A percentile compares a stretch with the other conserved stretches of the same genome.
Evolutionary conservation across 2,113 vertebrate species (phyloP).

Genomic region (Ammodytes dubius): DNA sequence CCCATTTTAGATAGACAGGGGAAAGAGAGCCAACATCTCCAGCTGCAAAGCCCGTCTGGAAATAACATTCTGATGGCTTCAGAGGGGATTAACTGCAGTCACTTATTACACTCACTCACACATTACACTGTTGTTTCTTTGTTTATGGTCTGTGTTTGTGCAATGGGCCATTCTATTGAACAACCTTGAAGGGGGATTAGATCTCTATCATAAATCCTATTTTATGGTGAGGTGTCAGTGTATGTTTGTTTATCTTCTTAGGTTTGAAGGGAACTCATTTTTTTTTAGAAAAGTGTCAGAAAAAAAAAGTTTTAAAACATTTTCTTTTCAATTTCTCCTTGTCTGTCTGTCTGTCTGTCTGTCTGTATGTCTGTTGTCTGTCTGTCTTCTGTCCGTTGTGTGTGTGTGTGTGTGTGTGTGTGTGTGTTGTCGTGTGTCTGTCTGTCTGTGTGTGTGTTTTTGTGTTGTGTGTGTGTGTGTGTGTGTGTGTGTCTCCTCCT

Average conservation of each 20-base stretch:
- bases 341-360: background rate
- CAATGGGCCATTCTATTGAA: slow-evolving; percentile 4
- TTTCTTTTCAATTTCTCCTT: background rate
- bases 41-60: slow-evolving; percentile 43
- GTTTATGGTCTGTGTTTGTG: background rate
- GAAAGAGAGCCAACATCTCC: slow-evolving; percentile 34
- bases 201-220: too few species aligned
- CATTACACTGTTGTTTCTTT: background rate
- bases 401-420: background rate
- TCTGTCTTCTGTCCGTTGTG: slow-evolving; percentile 36
- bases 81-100: slow-evolving; percentile 16
- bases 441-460: too few species aligned
- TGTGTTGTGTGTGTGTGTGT: background rate
- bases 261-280: background rate
- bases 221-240: background rate
- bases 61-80: slow-evolving; percentile 30
- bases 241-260: background rate
- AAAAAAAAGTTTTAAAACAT: too few species aligned
- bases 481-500: slow-evolving; percentile 18
- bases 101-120: background rate
- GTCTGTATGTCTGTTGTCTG: slow-evolving; percentile 61
- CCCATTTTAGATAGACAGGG: background rate
- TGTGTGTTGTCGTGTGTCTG: too few species aligned
- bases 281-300: background rate
- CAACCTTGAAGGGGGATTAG: background rate